A percentile compares a stretch with the other conserved stretches of the same genome.
These are phyloP conservation scores for Phenacoccus solenopsis DNA, from an alignment of 1,140 invertebrate genomes.

Conservation along the genomic window DNA sequence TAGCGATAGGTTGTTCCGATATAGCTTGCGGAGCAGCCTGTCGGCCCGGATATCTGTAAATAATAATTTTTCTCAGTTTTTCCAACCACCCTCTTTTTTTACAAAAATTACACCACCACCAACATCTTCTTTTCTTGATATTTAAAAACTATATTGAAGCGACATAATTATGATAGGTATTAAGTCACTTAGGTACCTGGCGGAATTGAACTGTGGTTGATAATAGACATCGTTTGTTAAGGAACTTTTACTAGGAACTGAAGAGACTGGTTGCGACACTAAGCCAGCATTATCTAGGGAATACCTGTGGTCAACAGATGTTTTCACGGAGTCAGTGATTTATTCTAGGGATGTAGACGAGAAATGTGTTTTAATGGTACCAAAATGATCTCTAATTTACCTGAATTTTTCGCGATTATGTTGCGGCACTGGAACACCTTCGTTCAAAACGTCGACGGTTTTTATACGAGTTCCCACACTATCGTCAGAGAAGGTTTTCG, in stretches of 20 bases:
- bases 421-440: background rate
- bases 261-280: background rate
- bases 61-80: too few relatives aligned
- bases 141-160: too few relatives aligned
- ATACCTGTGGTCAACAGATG: background rate
- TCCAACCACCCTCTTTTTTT: too few relatives aligned
- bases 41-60: background rate
- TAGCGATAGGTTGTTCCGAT: background rate
- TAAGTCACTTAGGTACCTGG: background rate
- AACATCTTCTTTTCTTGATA: too few relatives aligned
- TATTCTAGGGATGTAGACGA: background rate
- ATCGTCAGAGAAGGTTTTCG: background rate
- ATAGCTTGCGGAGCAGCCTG: background rate
- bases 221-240: background rate
- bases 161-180: too few relatives aligned
- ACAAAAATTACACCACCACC: too few relatives aligned
- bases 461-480: background rate
- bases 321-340: too few relatives aligned
- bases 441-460: background rate
- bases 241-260: slow-evolving; percentile 6
- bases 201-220: background rate
- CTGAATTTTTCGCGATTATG: background rate
- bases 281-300: background rate
- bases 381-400: background rate
- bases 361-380: background rate